A percentile compares a stretch with the other conserved stretches of the same genome.
These are phyloP conservation scores for Porites australiensis DNA, from an alignment of 64 coral and sea anemone species.

Conservation along the genomic window DNA sequence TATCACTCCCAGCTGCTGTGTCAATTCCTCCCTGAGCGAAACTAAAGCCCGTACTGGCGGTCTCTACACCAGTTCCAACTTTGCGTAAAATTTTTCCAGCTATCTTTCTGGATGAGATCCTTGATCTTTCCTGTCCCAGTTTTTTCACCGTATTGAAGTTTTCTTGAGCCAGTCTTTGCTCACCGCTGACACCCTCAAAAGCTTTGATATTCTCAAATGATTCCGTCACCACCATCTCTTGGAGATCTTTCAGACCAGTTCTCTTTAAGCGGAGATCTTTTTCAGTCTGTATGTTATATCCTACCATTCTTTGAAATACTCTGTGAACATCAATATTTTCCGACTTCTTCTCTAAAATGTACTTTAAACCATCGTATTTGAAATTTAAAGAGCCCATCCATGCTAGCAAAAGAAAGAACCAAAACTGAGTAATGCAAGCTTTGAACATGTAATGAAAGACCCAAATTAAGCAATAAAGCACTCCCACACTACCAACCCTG, in stretches of 20 bases:
- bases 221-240: neutral
- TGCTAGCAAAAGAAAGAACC: neutral
- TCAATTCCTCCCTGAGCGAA: conserved; percentile 21
- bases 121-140: neutral
- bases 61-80: neutral
- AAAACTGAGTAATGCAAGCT: too few species aligned
- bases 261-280: neutral
- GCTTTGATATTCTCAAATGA: conserved; percentile 2
- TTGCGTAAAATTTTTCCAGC: neutral
- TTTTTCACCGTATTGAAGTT: conserved; percentile 3
- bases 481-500: too few species aligned
- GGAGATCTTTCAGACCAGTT: conserved; percentile 6
- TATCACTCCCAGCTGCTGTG: neutral
- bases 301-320: neutral
- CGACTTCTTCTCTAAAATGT: neutral
- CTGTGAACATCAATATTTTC: neutral
- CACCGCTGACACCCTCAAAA: neutral
- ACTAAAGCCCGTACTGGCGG: neutral
- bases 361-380: neutral
- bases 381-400: neutral
- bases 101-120: neutral
- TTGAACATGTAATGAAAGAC: too few species aligned
- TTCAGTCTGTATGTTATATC: neutral
- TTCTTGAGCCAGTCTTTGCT: conserved; percentile 1
- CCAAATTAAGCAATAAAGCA: too few species aligned